Evolutionary conservation across 2,888 invertebrate species (phyloP).

Genomic region (Limnephilus lunatus): DNA sequence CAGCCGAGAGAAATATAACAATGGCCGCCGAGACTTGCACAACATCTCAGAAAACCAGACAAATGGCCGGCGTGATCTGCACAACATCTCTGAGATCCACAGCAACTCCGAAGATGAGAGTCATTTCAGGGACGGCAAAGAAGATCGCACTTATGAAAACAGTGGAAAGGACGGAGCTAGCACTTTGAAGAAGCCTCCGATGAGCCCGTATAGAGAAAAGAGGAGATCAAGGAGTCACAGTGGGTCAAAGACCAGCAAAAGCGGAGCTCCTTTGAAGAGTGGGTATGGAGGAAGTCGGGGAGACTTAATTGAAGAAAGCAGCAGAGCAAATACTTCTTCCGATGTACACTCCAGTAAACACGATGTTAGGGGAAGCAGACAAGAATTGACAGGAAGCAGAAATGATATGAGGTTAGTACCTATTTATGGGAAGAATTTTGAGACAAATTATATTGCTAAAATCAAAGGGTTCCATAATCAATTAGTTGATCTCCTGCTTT

Average conservation of each 20-base stretch:
- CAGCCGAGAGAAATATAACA: constrained; percentile 62
- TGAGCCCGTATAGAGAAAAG: constrained; percentile 72
- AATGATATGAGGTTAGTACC: constrained; percentile 71
- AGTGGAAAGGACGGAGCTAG: constrained; percentile 40
- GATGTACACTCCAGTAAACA: constrained; percentile 72
- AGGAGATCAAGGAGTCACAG: constrained; percentile 74
- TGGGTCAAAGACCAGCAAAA: constrained; percentile 74
- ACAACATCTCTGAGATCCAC: constrained; percentile 73
- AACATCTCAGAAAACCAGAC: constrained; percentile 74
- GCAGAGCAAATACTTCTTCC: constrained; percentile 68
- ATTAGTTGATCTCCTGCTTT: background rate
- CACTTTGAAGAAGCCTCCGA: constrained; percentile 71
- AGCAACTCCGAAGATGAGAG: constrained; percentile 75
- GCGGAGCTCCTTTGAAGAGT: constrained; percentile 67
- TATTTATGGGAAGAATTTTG: background rate
- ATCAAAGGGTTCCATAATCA: background rate
- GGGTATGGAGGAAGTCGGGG: constrained; percentile 69
- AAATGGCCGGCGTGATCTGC: constrained; percentile 68
- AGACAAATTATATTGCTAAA: background rate
- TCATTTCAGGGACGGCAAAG: constrained; percentile 69
- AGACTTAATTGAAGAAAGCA: constrained; percentile 63
- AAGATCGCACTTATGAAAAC: constrained; percentile 53
- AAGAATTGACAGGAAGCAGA: constrained; percentile 72
- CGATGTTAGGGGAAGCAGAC: constrained; percentile 72
- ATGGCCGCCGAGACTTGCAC: constrained; percentile 66